These are phyloP conservation scores for Ormyrus nitidulus DNA, from an alignment of 2,888 invertebrate species.

Conservation along the genomic window DNA sequence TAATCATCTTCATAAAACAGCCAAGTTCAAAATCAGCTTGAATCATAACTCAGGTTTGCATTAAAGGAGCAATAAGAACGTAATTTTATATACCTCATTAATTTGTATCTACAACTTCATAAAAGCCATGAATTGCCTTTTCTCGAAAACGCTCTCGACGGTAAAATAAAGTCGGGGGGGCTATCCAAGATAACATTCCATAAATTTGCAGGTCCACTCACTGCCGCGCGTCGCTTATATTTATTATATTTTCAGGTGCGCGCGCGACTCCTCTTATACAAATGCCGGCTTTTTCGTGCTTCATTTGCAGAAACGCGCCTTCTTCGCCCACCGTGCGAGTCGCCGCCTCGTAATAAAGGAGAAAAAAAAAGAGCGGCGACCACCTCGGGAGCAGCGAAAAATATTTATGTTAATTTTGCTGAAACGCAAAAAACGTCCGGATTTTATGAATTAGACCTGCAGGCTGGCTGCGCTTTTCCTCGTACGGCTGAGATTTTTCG, in stretches of 20 bases:
- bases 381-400: constrained; percentile 24
- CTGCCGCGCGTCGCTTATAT: constrained; percentile 1
- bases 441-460: no score
- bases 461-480: no score
- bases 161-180: constrained; percentile 12
- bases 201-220: constrained; percentile 40
- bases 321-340: constrained; percentile 11
- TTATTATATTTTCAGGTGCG: constrained; percentile 42
- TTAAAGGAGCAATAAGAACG: constrained; percentile 28
- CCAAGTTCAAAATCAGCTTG: no score
- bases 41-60: no score
- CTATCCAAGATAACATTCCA: background rate
- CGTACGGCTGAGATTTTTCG: no score
- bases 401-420: constrained; percentile 19
- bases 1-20: no score
- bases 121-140: constrained; percentile 5
- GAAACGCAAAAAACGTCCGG: no score
- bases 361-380: background rate
- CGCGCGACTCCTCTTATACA: background rate
- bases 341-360: no score
- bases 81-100: constrained; percentile 36
- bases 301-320: constrained; percentile 46
- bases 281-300: constrained; percentile 36
- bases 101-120: constrained; percentile 17
- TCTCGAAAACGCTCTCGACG: background rate